Evolutionary conservation across 1,140 invertebrate genomes (phyloP).

Genomic region (Globodera rostochiensis): DNA sequence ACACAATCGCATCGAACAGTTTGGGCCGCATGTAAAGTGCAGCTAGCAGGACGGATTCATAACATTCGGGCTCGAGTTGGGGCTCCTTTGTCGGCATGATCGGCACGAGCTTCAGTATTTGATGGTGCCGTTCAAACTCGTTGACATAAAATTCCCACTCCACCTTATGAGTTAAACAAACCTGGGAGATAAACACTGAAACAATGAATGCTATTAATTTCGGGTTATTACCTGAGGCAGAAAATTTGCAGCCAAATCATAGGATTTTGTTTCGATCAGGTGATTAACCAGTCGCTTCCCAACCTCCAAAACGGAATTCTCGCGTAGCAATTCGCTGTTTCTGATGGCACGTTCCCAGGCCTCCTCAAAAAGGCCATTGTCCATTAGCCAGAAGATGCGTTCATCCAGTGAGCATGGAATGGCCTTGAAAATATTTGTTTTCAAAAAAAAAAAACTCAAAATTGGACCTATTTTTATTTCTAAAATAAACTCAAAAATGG

Average conservation of each 20-base stretch:
- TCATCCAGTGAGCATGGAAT: slow-evolving; percentile 57
- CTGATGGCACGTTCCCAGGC: slow-evolving; percentile 51
- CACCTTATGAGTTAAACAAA: slow-evolving; percentile 70
- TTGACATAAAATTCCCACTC: slow-evolving; percentile 91
- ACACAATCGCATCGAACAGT: slow-evolving; percentile 76
- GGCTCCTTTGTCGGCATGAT: slow-evolving; percentile 75
- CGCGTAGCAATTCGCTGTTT: slow-evolving; percentile 38
- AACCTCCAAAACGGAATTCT: slow-evolving; percentile 47
- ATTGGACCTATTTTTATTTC: not conserved
- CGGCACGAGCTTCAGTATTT: slow-evolving; percentile 80
- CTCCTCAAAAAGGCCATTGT: slow-evolving; percentile 56
- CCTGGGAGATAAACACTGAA: slow-evolving; percentile 18
- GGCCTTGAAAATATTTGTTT: slow-evolving; percentile 43
- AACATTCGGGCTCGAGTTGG: slow-evolving; percentile 80
- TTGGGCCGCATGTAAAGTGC: slow-evolving; percentile 83
- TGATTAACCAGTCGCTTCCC: slow-evolving; percentile 42
- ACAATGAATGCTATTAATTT: slow-evolving; percentile 67
- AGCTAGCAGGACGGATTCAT: slow-evolving; percentile 92
- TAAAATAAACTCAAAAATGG: not conserved
- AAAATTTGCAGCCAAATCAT: slow-evolving; percentile 40
- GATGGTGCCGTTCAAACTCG: slow-evolving; percentile 83
- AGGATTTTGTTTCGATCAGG: slow-evolving; percentile 41
- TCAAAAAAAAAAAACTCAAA: slow-evolving; percentile 8
- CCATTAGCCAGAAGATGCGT: slow-evolving; percentile 55
- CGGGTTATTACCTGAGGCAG: slow-evolving; percentile 48